phyloP scores from a whole-genome alignment of 2,888 invertebrate genomes.

The Dysmachus trigonus region DNA sequence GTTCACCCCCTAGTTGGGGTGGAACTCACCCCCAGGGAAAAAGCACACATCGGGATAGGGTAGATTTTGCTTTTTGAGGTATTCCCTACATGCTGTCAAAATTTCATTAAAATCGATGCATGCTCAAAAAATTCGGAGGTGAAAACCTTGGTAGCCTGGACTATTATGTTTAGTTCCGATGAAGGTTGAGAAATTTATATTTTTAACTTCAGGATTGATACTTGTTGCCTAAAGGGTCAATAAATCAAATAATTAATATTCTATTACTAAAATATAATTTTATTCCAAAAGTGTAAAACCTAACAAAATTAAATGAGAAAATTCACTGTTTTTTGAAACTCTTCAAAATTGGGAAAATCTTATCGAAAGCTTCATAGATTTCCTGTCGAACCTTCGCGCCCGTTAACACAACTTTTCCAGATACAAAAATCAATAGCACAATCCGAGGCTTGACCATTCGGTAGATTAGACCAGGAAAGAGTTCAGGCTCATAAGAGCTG shows the following conservation, averaged over 20 bases:
- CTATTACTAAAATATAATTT: background rate
- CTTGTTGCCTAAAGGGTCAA: background rate
- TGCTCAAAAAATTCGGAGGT: too few species aligned
- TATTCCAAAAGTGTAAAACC: background rate
- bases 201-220: too few species aligned
- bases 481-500: conserved; percentile 94
- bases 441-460: conserved; percentile 98
- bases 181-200: too few species aligned
- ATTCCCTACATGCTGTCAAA: too few species aligned
- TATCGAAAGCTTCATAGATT: conserved; percentile 94
- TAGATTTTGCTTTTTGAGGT: too few species aligned
- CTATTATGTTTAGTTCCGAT: too few species aligned
- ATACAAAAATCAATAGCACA: conserved; percentile 97
- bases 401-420: conserved; percentile 98
- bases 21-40: too few species aligned
- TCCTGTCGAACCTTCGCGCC: conserved; percentile 92
- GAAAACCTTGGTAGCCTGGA: too few species aligned
- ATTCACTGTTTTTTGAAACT: conserved; percentile 89
- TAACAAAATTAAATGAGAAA: background rate
- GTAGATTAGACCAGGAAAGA: conserved; percentile 98
- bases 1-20: too few species aligned
- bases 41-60: too few species aligned
- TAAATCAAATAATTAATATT: background rate
- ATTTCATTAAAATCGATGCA: too few species aligned
- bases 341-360: conserved; percentile 95